Evolutionary conservation across 2,113 vertebrate species (phyloP).

Genomic region (Sylvietta virens): DNA sequence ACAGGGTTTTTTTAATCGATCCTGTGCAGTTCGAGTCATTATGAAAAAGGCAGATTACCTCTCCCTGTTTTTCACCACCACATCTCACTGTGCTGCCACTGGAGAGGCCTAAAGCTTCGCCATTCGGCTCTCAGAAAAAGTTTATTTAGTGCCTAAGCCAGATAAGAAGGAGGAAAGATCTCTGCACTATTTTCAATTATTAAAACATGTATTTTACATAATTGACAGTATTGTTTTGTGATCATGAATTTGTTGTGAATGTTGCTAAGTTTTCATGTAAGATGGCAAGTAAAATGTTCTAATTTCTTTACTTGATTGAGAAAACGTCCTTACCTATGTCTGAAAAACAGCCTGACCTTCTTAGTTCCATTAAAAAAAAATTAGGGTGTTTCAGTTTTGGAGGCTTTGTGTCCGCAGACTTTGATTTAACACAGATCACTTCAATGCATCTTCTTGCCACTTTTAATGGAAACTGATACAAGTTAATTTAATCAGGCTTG

Average conservation of each 20-base stretch:
- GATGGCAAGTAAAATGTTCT: not conserved
- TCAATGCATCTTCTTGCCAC: not conserved
- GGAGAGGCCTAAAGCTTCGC: not conserved
- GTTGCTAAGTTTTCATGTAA: not conserved
- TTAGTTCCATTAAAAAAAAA: not conserved
- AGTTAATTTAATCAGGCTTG: not conserved
- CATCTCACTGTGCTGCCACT: not conserved
- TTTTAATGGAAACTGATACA: not conserved
- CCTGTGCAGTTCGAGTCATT: not conserved
- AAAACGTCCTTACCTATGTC: not conserved
- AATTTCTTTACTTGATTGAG: not conserved
- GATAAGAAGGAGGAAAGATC: not conserved
- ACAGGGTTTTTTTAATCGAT: not conserved
- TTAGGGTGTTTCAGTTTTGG: not conserved
- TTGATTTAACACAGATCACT: not conserved
- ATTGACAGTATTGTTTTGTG: not conserved
- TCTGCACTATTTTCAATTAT: not conserved
- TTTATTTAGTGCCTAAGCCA: not conserved
- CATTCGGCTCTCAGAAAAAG: not conserved
- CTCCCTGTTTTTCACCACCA: not conserved
- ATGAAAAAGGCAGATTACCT: not conserved
- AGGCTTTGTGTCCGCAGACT: not conserved
- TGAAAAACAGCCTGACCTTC: not conserved
- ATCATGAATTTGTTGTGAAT: not conserved
- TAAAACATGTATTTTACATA: not conserved